Evolutionary conservation across 2,113 vertebrate species (phyloP).

Genomic region (Mungos mungo): DNA sequence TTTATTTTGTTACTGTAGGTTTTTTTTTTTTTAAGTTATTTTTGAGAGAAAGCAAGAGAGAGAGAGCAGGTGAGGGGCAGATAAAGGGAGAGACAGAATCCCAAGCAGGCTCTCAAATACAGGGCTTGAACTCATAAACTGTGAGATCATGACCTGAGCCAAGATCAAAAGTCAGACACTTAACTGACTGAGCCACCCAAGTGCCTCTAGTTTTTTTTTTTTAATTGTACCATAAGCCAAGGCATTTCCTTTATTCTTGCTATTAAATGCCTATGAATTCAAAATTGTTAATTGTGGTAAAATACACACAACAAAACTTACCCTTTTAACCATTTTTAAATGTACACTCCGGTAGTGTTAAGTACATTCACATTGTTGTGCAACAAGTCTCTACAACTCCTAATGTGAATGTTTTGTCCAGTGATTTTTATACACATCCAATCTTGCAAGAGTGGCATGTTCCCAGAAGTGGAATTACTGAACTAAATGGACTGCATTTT

Average conservation of each 20-base stretch:
- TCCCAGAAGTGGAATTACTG: slow-evolving; percentile 17
- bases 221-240: not conserved
- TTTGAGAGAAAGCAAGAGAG: too few relatives aligned
- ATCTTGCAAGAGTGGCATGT: not conserved
- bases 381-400: not conserved
- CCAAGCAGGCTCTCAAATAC: too few relatives aligned
- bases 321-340: not conserved
- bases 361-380: not conserved
- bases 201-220: not conserved
- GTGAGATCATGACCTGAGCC: too few relatives aligned
- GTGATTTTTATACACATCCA: not conserved
- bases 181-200: too few relatives aligned
- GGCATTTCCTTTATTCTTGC: not conserved
- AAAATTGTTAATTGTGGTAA: not conserved
- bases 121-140: too few relatives aligned
- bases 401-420: not conserved
- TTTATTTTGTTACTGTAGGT: too few relatives aligned
- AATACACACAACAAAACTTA: not conserved
- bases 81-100: too few relatives aligned
- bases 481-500: not conserved
- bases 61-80: too few relatives aligned
- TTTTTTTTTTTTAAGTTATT: not conserved
- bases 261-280: slow-evolving; percentile 3
- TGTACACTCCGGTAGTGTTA: not conserved
- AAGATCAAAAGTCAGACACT: too few relatives aligned